A percentile compares a stretch with the other conserved stretches of the same genome.
Conservation (phyloP, 2,797 vertebrate genomes). For the Cyclura pinguis region DNA sequence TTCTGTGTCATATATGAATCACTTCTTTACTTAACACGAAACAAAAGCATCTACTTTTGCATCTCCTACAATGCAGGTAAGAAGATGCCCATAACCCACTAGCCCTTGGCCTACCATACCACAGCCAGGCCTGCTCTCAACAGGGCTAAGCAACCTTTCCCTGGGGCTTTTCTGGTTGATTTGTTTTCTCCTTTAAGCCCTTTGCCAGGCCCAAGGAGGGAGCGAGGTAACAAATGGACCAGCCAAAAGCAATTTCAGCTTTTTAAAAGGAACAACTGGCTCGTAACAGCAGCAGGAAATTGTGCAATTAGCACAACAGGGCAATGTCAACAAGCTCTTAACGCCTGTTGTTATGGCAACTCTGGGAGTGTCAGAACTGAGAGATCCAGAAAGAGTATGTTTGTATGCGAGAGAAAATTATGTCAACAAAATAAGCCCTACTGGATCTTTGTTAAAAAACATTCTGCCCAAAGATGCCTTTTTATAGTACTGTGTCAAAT, state of each 20-base stretch:
- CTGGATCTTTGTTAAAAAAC: neutral
- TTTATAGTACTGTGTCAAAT: neutral
- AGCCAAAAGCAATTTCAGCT: slow-evolving; percentile 72
- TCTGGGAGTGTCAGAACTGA: slow-evolving; percentile 58
- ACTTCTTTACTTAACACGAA: slow-evolving; percentile 20
- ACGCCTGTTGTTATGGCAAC: slow-evolving; percentile 78
- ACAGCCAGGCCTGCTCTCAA: slow-evolving; percentile 35
- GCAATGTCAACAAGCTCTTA: slow-evolving; percentile 78
- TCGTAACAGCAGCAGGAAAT: slow-evolving; percentile 72
- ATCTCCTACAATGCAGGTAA: neutral
- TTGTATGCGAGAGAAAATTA: slow-evolving; percentile 51
- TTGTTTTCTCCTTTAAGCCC: slow-evolving; percentile 53
- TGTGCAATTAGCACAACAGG: slow-evolving; percentile 77
- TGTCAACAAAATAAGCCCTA: neutral
- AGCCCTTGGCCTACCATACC: neutral
- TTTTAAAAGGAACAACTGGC: slow-evolving; percentile 73
- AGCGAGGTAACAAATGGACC: slow-evolving; percentile 57
- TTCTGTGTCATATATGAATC: neutral
- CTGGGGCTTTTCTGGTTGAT: slow-evolving; percentile 58
- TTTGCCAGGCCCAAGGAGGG: slow-evolving; percentile 66
- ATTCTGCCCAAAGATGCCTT: neutral
- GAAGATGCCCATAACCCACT: neutral
- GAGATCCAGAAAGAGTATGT: slow-evolving; percentile 54
- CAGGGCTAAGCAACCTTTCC: slow-evolving; percentile 57
- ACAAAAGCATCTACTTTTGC: slow-evolving; percentile 20